These are phyloP conservation scores for Macrobrachium rosenbergii DNA, from an alignment of 1,140 invertebrate species.

Conservation along the genomic window DNA sequence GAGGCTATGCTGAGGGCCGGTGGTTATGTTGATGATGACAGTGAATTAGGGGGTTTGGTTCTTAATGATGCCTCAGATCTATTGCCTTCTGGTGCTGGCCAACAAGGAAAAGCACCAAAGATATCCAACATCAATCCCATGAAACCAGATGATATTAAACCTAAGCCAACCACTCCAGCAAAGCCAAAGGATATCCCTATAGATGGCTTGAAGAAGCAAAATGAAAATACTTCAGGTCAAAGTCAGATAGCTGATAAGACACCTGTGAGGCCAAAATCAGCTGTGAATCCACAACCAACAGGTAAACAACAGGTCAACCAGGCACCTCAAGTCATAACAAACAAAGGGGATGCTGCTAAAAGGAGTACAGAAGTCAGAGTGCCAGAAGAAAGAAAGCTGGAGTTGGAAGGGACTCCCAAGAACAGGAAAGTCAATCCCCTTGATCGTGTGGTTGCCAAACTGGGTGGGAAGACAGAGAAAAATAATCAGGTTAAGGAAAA, in stretches of 20 bases:
- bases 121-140: neutral
- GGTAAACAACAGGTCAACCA: neutral
- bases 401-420: slow-evolving; percentile 49
- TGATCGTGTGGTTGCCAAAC: slow-evolving; percentile 51
- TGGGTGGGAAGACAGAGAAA: slow-evolving; percentile 41
- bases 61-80: slow-evolving; percentile 40
- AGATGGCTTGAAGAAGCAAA: no score
- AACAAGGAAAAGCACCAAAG: neutral
- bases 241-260: neutral
- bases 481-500: neutral
- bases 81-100: neutral
- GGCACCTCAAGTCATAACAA: neutral
- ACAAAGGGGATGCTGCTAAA: neutral
- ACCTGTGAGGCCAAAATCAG: neutral
- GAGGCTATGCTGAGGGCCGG: slow-evolving; percentile 3
- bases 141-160: neutral
- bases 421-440: slow-evolving; percentile 45
- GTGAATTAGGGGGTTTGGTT: slow-evolving; percentile 12
- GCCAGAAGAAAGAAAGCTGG: slow-evolving; percentile 48
- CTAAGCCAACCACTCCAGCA: neutral
- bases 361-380: slow-evolving; percentile 5
- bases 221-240: no score
- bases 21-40: slow-evolving; percentile 27
- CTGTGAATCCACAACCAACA: neutral
- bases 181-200: no score